Base-by-base conservation (phyloP, 2,113 vertebrate species). In the Brachirus orientalis region DNA sequence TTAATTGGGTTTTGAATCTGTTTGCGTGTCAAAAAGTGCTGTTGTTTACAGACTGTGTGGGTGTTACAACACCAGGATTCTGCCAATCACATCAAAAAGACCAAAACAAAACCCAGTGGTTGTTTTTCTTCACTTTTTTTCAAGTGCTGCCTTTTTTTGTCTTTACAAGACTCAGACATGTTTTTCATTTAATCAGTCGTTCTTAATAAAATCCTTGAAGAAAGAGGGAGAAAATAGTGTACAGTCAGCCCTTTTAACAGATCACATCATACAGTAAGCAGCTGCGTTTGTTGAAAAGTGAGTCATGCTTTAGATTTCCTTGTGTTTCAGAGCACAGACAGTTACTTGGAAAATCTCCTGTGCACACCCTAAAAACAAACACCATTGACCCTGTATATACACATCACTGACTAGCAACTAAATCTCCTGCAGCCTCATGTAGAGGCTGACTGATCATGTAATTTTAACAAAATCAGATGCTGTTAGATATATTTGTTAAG, bases 341-440 rank as follows among this genome's bases (percentile, higher is more conserved):
- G 83, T 83, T 86, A 86, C 83, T 88, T 85, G 86, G 90, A 92
- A 92, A 93, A 75, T 84, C 71, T 88, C 77, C 53, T 58, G 64
- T 72, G 79, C 86, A 92, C 90, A 75, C 90, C 90, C 90, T 80
- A 76, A 91, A 91, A 91, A 90, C 86, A 91, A 91, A 90, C 88
- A 92, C 33, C 85, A 88, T 20, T 66, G 74, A 69, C 85, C 88
- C 80, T 80, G 82, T 76, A 69, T 82, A 78, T 79, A 87, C 83
- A 85, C 87, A 89, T 80, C 77, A 78, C 62, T 65, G 48, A 44
- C 79, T 85, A 62, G 3, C 28, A 28, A 28, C 28, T 28, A 28
- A 28, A 4, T 28, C n/a, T n/a, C n/a, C 28, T 28, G 6, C 28
- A 28, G 3, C 28, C 28, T 28, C 28, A 28, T 28, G 28, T 28